Conservation (phyloP, 1,140 invertebrate species). For the Planococcus citri region DNA sequence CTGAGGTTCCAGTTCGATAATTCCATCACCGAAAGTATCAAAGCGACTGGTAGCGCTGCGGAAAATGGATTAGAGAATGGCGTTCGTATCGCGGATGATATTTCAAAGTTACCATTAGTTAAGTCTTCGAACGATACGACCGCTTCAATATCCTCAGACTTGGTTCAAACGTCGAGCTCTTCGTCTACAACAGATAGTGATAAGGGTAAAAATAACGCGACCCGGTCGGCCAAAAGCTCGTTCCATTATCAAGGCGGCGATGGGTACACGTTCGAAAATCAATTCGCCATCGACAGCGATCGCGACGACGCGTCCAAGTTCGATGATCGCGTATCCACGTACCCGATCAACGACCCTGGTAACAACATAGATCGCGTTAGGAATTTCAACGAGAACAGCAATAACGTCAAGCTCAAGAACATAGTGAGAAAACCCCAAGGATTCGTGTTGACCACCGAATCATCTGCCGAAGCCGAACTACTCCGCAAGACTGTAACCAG, state of each 20-base stretch:
- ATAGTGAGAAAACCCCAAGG: background rate
- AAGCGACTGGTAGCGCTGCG: background rate
- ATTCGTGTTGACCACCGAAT: background rate
- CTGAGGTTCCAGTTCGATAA: background rate
- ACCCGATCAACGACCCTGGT: background rate
- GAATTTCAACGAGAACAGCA: background rate
- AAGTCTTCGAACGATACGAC: background rate
- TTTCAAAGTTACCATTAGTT: background rate
- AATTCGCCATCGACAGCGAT: background rate
- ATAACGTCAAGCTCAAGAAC: background rate
- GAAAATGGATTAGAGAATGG: background rate
- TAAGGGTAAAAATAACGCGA: background rate
- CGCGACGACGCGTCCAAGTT: background rate
- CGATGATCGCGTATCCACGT: background rate
- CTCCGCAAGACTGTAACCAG: background rate
- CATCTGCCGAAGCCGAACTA: background rate
- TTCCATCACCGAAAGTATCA: background rate
- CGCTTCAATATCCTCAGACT: too few relatives aligned
- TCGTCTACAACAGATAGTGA: background rate
- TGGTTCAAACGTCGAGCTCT: background rate
- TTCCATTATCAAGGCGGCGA: background rate
- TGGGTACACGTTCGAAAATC: conserved; percentile 10
- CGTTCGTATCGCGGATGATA: background rate
- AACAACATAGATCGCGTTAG: background rate
- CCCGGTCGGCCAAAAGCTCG: background rate